Base-by-base conservation (phyloP, 2,888 invertebrate species). In the Meiosimyza platycephala region DNA sequence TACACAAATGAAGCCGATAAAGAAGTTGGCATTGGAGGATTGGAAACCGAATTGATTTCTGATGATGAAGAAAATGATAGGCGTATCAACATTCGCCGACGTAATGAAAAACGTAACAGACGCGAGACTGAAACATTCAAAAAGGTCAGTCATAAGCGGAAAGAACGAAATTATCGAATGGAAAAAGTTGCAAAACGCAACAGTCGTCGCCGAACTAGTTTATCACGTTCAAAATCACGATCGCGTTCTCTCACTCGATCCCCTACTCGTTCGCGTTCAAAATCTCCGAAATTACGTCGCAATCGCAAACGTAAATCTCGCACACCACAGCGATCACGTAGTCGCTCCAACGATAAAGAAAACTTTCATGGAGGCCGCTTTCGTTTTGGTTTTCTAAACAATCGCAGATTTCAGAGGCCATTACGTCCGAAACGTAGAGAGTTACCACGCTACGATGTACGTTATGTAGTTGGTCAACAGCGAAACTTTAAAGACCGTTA, bases 381-480 rank as follows among this genome's bases (percentile, higher is more conserved):
- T 3, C 71, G 76, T 28, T 72, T 74, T 57, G 75, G 73, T 6
- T 80, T 82, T 6, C 80, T 77, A 16, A 79, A 74, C 50, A 75
- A 74, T 69, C 79, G 82, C n/a, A 60, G 51, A 40, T 55, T 57
- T 48, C 55, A 60, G 33, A 52, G 40, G 13, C 54, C 54, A 18
- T 54, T 18, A 18, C 82, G 85, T 3, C 80, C 90, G 71, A 94
- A 92, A 81, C 89, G 94, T 16, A 93, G 94, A 81, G 95, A 95
- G 81, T 87, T 96, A 66, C 93, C 93, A 80, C 90, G 95, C 4
- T 96, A 96, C 85, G 93, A 95, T 88, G 95, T 95, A 12, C 89
- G 95, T 55, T 92, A 93, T 75, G 88, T 95, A 52, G 92, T 95
- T 11, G 90, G 92, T 6, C 84, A 85, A 57, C 90, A 92, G 0